These are phyloP conservation scores for Tryphoninae sp. DNA, from an alignment of 2,888 invertebrate genomes.

Conservation along the genomic window DNA sequence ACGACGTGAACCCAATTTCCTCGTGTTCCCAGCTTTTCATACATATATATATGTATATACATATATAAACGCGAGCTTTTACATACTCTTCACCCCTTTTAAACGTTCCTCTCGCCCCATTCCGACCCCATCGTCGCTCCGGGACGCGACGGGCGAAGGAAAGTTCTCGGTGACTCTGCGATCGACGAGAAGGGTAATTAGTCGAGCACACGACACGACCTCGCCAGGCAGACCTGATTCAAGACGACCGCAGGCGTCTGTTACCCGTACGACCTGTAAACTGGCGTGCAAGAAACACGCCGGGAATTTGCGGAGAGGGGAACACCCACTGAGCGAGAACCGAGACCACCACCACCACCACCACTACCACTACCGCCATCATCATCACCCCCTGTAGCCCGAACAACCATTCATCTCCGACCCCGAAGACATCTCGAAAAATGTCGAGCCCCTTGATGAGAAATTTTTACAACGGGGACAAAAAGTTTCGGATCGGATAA, in stretches of 20 bases:
- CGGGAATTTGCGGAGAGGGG: constrained; percentile 28
- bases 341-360: not conserved
- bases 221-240: constrained; percentile 6
- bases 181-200: constrained; percentile 55
- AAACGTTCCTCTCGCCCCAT: constrained; percentile 17
- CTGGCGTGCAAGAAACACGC: constrained; percentile 17
- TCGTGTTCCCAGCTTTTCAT: constrained; percentile 46
- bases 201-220: constrained; percentile 40
- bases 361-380: too few relatives aligned
- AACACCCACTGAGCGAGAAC: not conserved
- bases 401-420: constrained; percentile 58
- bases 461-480: constrained; percentile 48
- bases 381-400: not conserved
- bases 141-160: constrained; percentile 7
- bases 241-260: constrained; percentile 7
- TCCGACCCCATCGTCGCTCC: constrained; percentile 21
- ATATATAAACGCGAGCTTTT: constrained; percentile 8
- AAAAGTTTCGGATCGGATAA: constrained; percentile 53
- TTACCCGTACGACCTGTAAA: constrained; percentile 22
- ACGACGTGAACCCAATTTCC: constrained; percentile 65
- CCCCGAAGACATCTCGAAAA: constrained; percentile 42
- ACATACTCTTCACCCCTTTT: not conserved
- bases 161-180: constrained; percentile 42
- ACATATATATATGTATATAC: not conserved
- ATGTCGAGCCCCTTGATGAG: constrained; percentile 48